These are phyloP conservation scores for Eupithecia inturbata DNA, from an alignment of 2,888 invertebrate genomes.

Conservation along the genomic window DNA sequence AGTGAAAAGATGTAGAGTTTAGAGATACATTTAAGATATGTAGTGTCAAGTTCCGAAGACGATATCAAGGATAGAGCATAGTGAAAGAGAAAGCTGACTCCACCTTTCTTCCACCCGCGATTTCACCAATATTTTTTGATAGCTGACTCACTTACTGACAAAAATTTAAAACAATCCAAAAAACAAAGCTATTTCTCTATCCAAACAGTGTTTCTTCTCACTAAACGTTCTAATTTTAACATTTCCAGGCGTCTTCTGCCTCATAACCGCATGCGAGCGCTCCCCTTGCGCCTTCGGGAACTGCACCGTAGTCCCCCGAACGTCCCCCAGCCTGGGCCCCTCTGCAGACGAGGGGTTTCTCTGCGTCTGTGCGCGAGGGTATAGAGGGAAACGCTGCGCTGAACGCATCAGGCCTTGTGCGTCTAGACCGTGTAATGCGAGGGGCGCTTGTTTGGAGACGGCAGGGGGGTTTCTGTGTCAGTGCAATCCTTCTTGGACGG, in stretches of 20 bases:
- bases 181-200: background rate
- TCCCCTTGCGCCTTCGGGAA: constrained; percentile 88
- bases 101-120: too few species aligned
- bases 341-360: constrained; percentile 69
- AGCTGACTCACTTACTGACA: too few species aligned
- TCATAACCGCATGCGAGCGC: constrained; percentile 89
- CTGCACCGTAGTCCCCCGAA: constrained; percentile 78
- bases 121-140: too few species aligned
- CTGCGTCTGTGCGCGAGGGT: constrained; percentile 88
- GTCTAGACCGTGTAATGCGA: constrained; percentile 88
- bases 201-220: background rate
- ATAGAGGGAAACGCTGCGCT: constrained; percentile 87
- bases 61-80: too few species aligned
- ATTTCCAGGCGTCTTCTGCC: constrained; percentile 88
- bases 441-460: constrained; percentile 89
- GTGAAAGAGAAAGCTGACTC: too few species aligned
- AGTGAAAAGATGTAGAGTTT: too few species aligned
- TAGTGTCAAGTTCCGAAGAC: too few species aligned
- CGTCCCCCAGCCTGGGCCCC: constrained; percentile 29
- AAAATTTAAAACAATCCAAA: too few species aligned
- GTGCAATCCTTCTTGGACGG: constrained; percentile 91
- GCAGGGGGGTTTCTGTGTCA: constrained; percentile 88
- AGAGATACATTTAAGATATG: too few species aligned
- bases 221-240: background rate
- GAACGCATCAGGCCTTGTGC: constrained; percentile 88